Conservation (phyloP, 2,113 vertebrate species). For the Psittacula cyanocephala region DNA sequence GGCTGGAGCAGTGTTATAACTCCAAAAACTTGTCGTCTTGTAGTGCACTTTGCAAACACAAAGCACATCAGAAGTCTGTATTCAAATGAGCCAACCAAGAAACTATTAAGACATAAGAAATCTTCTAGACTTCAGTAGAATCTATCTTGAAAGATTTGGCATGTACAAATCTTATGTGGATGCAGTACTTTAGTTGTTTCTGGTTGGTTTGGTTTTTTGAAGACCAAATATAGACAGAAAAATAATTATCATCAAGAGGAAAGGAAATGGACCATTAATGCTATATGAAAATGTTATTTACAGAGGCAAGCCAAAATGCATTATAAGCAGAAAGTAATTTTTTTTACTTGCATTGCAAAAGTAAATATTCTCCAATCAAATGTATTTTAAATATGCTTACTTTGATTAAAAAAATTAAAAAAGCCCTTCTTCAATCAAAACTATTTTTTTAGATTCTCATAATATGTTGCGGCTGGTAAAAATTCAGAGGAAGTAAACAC, state of each 20-base stretch:
- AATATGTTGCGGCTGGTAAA: not conserved
- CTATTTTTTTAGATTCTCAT: not conserved
- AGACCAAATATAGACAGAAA: not conserved
- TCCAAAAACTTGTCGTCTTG: not conserved
- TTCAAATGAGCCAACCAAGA: not conserved
- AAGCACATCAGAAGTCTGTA: not conserved
- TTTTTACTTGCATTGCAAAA: not conserved
- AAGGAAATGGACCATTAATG: conserved; percentile 9
- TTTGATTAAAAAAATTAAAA: not conserved
- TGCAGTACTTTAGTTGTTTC: not conserved
- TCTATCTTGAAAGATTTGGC: not conserved
- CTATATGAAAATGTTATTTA: not conserved
- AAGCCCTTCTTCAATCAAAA: not conserved
- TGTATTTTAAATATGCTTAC: not conserved
- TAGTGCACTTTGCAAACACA: not conserved
- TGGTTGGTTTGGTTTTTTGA: not conserved
- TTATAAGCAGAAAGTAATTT: not conserved
- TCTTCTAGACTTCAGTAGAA: not conserved
- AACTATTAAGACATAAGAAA: not conserved
- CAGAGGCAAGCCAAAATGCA: not conserved
- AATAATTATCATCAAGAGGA: not conserved
- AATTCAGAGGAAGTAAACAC: not conserved
- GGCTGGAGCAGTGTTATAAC: not conserved
- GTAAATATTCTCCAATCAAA: not conserved
- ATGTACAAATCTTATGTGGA: not conserved